Evolutionary conservation across 2,888 invertebrate species (phyloP).

Genomic region (Diplolepis rosae): DNA sequence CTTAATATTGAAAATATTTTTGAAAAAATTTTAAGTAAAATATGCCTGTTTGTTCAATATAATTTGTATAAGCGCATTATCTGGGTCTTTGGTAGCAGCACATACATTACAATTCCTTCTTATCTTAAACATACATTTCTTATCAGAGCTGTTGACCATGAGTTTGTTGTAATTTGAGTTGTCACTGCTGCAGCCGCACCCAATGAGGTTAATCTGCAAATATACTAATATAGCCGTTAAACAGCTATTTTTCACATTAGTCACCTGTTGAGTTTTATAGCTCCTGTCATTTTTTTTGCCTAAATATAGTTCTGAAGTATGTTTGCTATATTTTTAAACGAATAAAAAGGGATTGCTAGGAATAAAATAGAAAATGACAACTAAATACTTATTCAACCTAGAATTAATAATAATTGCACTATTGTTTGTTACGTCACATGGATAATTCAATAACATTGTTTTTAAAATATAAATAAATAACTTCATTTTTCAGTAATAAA

Average conservation of each 20-base stretch:
- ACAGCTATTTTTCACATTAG: neutral
- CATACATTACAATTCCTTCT: neutral
- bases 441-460: too few species aligned
- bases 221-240: neutral
- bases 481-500: too few species aligned
- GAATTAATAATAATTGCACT: too few species aligned
- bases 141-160: slow-evolving; percentile 4
- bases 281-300: neutral
- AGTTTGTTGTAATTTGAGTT: slow-evolving; percentile 17
- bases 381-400: too few species aligned
- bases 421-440: too few species aligned
- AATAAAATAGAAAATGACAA: too few species aligned
- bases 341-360: too few species aligned
- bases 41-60: neutral
- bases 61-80: neutral
- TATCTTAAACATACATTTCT: slow-evolving; percentile 3
- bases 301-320: too few species aligned
- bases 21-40: too few species aligned
- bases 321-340: too few species aligned
- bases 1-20: too few species aligned
- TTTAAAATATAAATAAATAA: too few species aligned
- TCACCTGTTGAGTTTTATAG: neutral
- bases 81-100: neutral
- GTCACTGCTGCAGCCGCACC: slow-evolving; percentile 2
- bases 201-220: neutral